phyloP scores from a whole-genome alignment of 1,140 invertebrate species.

The Dendroctonus valens region DNA sequence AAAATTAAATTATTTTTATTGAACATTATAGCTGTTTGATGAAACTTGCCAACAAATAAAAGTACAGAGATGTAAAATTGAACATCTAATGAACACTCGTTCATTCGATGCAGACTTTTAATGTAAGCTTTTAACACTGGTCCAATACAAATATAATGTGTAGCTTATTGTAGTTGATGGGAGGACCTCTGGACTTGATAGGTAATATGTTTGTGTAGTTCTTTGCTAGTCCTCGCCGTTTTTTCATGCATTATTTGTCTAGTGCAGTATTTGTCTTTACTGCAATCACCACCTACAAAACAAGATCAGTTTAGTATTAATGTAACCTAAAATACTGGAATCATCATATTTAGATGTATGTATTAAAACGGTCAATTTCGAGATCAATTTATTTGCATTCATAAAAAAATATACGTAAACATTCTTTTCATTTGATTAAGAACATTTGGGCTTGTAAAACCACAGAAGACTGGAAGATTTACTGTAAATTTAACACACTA shows the following conservation, averaged over 20 bases:
- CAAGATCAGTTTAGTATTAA: background rate
- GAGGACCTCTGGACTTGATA: conserved; percentile 56
- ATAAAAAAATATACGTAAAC: conserved; percentile 1
- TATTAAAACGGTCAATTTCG: too few species aligned
- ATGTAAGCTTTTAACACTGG: conserved; percentile 45
- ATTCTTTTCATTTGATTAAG: background rate
- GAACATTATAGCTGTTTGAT: conserved; percentile 37
- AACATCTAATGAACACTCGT: conserved; percentile 41
- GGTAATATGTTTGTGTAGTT: conserved; percentile 21
- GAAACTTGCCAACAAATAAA: conserved; percentile 40
- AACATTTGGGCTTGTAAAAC: too few species aligned
- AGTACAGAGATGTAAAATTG: conserved; percentile 40
- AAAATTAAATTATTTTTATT: conserved; percentile 47
- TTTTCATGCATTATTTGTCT: conserved; percentile 76
- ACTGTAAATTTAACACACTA: too few species aligned
- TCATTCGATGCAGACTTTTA: conserved; percentile 36
- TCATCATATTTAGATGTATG: too few species aligned
- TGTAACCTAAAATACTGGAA: too few species aligned
- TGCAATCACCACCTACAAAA: conserved; percentile 73
- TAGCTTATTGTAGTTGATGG: conserved; percentile 40
- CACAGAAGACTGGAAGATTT: too few species aligned
- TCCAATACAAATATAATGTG: conserved; percentile 45
- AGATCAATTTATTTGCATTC: background rate
- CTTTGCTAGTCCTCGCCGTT: conserved; percentile 27
- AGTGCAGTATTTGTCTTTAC: conserved; percentile 90